A percentile compares a stretch with the other conserved stretches of the same genome.
Evolutionary conservation across 2,797 vertebrate genomes (phyloP).

Genomic region (Eurystomus glaucurus): DNA sequence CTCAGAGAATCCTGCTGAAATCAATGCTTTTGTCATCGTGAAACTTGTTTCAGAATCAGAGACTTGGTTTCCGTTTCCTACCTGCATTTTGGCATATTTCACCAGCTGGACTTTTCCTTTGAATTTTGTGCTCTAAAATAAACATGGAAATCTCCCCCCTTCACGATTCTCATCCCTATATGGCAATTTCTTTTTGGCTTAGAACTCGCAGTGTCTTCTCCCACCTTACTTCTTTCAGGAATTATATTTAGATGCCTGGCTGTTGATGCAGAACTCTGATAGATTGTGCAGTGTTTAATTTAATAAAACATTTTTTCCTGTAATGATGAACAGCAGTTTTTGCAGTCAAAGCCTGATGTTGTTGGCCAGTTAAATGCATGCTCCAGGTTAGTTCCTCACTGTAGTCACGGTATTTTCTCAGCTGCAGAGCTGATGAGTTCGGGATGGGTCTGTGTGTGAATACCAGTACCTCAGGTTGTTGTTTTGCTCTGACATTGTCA

Average conservation of each 20-base stretch:
- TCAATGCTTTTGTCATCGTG: neutral
- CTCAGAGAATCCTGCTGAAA: neutral
- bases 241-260: neutral
- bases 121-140: neutral
- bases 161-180: neutral
- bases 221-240: neutral
- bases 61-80: neutral
- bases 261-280: neutral
- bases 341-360: neutral
- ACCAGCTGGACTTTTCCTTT: neutral
- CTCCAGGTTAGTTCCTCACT: neutral
- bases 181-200: neutral
- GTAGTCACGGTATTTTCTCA: neutral
- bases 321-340: neutral
- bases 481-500: neutral
- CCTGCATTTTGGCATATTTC: neutral
- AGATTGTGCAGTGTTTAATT: neutral
- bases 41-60: neutral
- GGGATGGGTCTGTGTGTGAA: rapidly evolving
- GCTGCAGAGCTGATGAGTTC: neutral
- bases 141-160: neutral
- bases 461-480: neutral
- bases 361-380: neutral
- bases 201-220: neutral
- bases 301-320: neutral